Evolutionary conservation across 1,140 invertebrate genomes (phyloP), one percentile per base, ranked within the genome.

Genomic region (Ylistrum balloti): DNA sequence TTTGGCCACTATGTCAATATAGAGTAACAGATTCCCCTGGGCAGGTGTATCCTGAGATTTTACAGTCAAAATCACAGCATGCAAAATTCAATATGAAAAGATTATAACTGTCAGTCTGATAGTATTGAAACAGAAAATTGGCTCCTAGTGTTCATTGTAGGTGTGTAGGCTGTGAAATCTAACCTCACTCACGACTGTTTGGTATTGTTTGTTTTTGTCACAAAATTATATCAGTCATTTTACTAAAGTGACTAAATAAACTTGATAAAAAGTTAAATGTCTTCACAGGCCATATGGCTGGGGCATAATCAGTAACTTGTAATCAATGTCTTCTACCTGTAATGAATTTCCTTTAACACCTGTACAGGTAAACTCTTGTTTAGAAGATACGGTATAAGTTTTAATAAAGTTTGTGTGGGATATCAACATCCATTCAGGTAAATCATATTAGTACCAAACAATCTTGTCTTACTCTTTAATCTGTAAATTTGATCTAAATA

Each of bases 21-120:
- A 56, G 2, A 56, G 45, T 56, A 56, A 74, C 56, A 74, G 56
- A 74, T 74, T 17, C 9, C n/a, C 56, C 22, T 28, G n/a, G 56
- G 20, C 56, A 74, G 56, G 56, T 28, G 56, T 74, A 74, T 28
- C 56, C 2, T 74, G 10, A 9, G 17, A 17, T 45, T 45, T 45
- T 45, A 45, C 56, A 74, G 22, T 74, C 56, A 74, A 74, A 74
- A 74, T 74, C 56, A 74, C 56, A 74, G 22, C 56, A 74, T n/a
- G 56, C 22, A 74, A 74, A 74, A 74, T 74, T 74, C 56, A 74
- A 74, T 74, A 74, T 74, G n/a, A 17, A n/a, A 74, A 74, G 56
- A 74, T 74, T 74, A 74, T 74, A 74, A 74, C 56, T 74, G 56
- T 74, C 56, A 74, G 56, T 74, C 56, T 74, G 56, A 74, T n/a